Percentiles rank a stretch among this genome's conserved stretches.
Conservation (phyloP, 2,888 invertebrate genomes). For the Ischnura elegans region DNA sequence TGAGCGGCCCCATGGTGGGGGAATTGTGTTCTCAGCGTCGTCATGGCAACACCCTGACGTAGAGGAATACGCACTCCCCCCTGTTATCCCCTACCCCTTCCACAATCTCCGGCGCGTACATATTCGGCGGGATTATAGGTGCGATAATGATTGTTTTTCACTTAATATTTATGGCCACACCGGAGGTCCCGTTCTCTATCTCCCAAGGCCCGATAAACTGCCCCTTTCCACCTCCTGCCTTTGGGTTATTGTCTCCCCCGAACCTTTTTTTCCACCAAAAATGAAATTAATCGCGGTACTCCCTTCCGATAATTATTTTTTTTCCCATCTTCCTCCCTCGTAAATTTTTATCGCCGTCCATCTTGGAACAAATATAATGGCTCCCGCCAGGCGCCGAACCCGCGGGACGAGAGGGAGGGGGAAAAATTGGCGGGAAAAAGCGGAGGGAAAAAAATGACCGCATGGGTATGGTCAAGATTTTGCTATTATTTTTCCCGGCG, state of each 20-base stretch:
- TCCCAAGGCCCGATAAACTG: neutral
- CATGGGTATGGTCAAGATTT: neutral
- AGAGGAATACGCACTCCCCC: neutral
- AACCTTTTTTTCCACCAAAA: neutral
- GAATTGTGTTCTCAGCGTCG: neutral
- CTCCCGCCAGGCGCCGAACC: neutral
- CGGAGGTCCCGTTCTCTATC: neutral
- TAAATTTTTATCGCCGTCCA: slow-evolving; percentile 50
- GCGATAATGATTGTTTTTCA: slow-evolving; percentile 54
- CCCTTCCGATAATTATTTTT: neutral
- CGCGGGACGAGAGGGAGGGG: neutral
- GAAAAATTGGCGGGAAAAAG: neutral
- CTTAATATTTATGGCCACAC: slow-evolving; percentile 17
- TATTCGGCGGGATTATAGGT: slow-evolving; percentile 51
- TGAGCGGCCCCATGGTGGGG: neutral
- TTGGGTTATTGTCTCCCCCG: neutral
- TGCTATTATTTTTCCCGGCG: neutral
- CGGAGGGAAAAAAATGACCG: neutral
- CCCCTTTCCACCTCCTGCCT: neutral
- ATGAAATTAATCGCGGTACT: neutral
- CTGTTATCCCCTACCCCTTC: neutral
- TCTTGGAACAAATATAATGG: slow-evolving; percentile 39
- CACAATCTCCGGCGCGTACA: neutral
- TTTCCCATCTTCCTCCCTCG: neutral
- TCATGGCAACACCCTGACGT: slow-evolving; percentile 53